Evolutionary conservation across 2,113 vertebrate genomes (phyloP), one percentile per base, ranked within the genome.

Genomic region (Chitala chitala): DNA sequence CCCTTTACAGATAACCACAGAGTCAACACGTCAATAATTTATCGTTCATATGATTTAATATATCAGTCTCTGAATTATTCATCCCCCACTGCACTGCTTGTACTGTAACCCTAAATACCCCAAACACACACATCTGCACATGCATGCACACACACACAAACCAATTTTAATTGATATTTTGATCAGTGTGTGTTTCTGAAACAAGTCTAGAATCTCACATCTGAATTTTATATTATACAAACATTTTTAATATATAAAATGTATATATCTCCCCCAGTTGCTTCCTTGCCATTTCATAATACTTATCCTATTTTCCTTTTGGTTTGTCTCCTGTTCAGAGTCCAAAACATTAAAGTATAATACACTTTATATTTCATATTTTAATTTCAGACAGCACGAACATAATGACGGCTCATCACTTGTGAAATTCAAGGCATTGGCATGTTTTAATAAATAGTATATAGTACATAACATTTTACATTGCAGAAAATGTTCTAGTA

Each of bases 21-120:
- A 76, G 74, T 81, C 78, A 78, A 77, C 80, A 81, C 73, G 80
- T 81, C 78, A 81, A 81, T 79, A 79, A 79, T 81, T 77, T 72
- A 81, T 79, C 69, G 29, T 65, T 78, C 66, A 68, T 79, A 78
- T 72, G 73, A 81, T 81, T 79, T 79, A 76, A 79, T 81, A 79
- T 79, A 81, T 77, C 73, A 77, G 76, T 44, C 6, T 71, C 59
- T 81, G 71, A 79, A 81, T 79, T 73, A 79, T 81, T 78, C 22
- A 79, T 77, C 68, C 53, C 54, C 40, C 38, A 33, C 24, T 31
- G 29, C 46, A 56, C 51, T 24, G 26, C 61, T 58, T 42, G 17
- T 42, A 56, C 24, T 46, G 5, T 58, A 36, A 9, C 33, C 22
- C 53, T 17, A 13, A 26, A n/a, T n/a, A 51, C 48, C 31, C 15